A percentile compares a stretch with the other conserved stretches of the same genome.
phyloP scores from a whole-genome alignment of 2,113 vertebrate species.

The Rhabdornis inornatus region DNA sequence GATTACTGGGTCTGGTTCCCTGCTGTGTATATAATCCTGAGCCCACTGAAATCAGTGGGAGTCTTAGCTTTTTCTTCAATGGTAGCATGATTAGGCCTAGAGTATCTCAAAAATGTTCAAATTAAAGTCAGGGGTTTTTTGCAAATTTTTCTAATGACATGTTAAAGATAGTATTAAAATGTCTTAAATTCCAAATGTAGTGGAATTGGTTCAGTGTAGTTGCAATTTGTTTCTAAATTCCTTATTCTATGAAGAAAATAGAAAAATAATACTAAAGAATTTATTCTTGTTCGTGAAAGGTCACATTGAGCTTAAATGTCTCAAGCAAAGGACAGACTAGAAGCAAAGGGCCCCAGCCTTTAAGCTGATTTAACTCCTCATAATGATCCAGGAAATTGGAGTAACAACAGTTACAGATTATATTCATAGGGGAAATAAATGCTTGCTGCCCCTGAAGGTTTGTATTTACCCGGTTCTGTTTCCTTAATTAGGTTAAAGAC shows the following conservation, averaged over 20 bases:
- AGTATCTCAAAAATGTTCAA: background rate
- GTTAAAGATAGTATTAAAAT: background rate
- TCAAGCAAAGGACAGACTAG: background rate
- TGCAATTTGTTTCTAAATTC: background rate
- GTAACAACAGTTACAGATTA: background rate
- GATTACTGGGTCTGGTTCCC: background rate
- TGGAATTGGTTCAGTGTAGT: background rate
- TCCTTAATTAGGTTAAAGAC: background rate
- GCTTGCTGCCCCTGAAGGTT: background rate
- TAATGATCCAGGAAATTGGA: background rate
- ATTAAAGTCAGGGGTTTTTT: background rate
- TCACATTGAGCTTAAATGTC: background rate
- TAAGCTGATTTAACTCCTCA: background rate
- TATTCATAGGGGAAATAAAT: background rate
- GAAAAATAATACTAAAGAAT: background rate
- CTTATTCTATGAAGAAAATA: background rate
- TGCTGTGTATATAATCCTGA: background rate
- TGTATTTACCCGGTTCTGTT: background rate
- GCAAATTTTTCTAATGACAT: background rate
- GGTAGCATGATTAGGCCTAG: background rate
- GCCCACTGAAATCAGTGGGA: background rate
- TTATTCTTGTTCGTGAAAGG: background rate
- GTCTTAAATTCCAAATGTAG: background rate
- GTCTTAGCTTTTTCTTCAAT: background rate
- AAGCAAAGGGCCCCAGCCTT: background rate